Base-by-base conservation (phyloP, 2,888 invertebrate genomes). In the Meandrusa payeni region DNA sequence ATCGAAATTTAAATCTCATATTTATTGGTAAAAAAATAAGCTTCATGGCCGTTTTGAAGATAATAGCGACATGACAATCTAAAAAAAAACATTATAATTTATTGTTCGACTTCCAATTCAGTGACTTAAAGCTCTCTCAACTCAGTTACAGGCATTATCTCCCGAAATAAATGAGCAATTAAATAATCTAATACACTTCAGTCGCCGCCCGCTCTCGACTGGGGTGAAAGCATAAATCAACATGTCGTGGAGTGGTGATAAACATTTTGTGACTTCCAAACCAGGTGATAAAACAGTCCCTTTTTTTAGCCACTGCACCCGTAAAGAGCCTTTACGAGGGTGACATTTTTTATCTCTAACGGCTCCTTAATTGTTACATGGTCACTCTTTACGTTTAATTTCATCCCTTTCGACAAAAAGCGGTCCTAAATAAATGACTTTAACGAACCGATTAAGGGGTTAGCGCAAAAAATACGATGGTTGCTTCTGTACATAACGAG, bases 191-290 rank as follows among this genome's bases (percentile, higher is more conserved):
- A 86, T 83, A 82, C 79, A 80, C 85, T 83, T 75, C 57, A 64
- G 70, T 62, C 58, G 68, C 66, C 54, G 60, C 59, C 60, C 52
- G 56, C 65, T 64, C 69, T 72, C 58, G 60, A 64, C 7, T 61
- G 65, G 82, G 82, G 76, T 81, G 82, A 83, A 83, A 76, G 64
- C 70, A 83, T 86, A 86, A 85, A 87, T 87, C 86, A 86, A 82
- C 85, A 76, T 68, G 76, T 70, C 74, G 69, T 76, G 69, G 73
- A 86, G 85, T 80, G 75, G 81, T 74, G 85, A 87, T 86, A 86
- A 87, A 86, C 82, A 83, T 81, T 86, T 83, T 83, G 76, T 85
- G 82, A 85, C 83, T 85, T 79, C 81, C 77, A 83, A 68, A 63
- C 69, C 85, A 85, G 83, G 82, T 85, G 85, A 86, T 81, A 86